These are phyloP conservation scores for Atta texana DNA, from an alignment of 1,140 invertebrate species.

Conservation along the genomic window DNA sequence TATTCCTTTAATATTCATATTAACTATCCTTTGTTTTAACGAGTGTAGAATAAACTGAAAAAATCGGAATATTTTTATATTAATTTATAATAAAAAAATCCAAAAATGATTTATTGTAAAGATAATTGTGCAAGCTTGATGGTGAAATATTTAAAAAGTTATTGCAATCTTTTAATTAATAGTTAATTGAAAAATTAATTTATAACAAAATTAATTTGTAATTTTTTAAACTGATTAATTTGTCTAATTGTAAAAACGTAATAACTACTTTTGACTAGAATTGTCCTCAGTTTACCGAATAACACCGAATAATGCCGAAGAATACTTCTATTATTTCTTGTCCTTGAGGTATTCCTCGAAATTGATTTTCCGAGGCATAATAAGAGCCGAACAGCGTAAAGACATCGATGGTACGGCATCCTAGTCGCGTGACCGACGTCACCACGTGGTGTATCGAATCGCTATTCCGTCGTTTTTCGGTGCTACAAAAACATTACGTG, in stretches of 20 bases:
- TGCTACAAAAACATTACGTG: background rate
- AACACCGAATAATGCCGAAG: background rate
- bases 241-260: background rate
- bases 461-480: background rate
- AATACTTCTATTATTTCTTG: background rate
- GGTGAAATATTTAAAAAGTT: background rate
- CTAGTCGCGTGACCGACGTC: constrained; percentile 17
- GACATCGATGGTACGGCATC: background rate
- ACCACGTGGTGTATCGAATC: constrained; percentile 18
- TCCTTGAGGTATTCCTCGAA: constrained; percentile 41
- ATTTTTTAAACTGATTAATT: background rate
- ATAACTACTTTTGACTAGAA: background rate
- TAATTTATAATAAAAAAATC: background rate
- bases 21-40: background rate
- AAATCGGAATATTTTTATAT: constrained; percentile 6
- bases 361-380: constrained; percentile 38
- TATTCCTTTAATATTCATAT: background rate
- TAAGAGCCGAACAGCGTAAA: background rate
- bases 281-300: background rate
- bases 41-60: background rate
- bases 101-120: background rate
- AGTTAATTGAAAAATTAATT: too few species aligned
- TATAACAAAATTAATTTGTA: too few species aligned
- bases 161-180: background rate
- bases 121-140: background rate